Evolutionary conservation across 2,113 vertebrate species (phyloP), one percentile per base, ranked within the genome.

Genomic region (Hoplias malabaricus): DNA sequence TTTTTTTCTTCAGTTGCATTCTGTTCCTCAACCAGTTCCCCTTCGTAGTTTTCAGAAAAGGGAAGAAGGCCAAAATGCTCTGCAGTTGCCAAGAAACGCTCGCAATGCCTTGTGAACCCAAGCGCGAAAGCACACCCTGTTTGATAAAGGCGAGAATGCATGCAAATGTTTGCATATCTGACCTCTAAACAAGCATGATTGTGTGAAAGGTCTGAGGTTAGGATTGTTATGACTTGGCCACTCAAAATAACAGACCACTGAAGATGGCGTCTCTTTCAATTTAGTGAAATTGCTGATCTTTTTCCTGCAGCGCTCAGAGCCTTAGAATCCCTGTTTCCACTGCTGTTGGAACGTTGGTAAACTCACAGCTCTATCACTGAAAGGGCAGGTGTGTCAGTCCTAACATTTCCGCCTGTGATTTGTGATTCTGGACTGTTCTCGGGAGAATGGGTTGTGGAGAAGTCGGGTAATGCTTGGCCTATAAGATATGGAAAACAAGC

Each of bases 171-270:
- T 87, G 82, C 50, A 69, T 71, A 65, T 62, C 69, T 50, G 25
- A 14, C 38, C 80, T 87, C 59, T 77, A 83, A 85, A 84, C 81
- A 86, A 85, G 87, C 63, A 31, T 50, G 79, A 84, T 66, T 80
- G 53, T 78, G 59, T 19, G 27, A 25, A 0, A 38, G 19, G 48
- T 82, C 79, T 87, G 80, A 75, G 46, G 80, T 82, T 56, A 69
- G 33, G 56, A 34, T 36, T 11, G 33, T 63, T 63, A 42, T 63
- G 71, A 69, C 34, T 68, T 70, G 46, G 34, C 27, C 33, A 31
- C 63, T 78, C 67, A 54, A 13, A 63, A 53, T 54, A 75, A 73
- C 78, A 80, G 2, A 23, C 66, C 65, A 46, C 61, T 33, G 21
- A 76, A 72, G 34, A n/a, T 29, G 27, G 53, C 7, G 14, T 46